Percentiles rank a stretch among this genome's conserved stretches.
Conservation (phyloP, 2,888 invertebrate species). For the Tineola bisselliella region DNA sequence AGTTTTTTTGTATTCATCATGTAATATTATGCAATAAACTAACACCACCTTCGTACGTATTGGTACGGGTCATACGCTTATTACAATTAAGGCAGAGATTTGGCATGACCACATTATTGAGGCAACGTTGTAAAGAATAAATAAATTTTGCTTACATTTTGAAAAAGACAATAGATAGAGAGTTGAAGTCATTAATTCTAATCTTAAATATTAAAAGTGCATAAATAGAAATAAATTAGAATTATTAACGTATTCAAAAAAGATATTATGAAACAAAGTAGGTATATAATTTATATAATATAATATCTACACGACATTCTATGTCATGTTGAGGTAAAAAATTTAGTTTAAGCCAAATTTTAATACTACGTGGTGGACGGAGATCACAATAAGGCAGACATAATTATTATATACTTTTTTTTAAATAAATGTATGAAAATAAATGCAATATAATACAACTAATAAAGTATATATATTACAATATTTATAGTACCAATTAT, state of each 20-base stretch:
- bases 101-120: background rate
- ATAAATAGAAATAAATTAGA: background rate
- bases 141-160: background rate
- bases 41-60: too few relatives aligned
- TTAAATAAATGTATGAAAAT: background rate
- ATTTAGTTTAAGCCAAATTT: background rate
- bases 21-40: too few relatives aligned
- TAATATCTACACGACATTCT: background rate
- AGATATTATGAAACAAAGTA: background rate
- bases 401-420: background rate
- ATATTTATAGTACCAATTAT: background rate
- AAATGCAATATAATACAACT: background rate
- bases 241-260: background rate
- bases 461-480: background rate
- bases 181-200: background rate
- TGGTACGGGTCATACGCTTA: too few relatives aligned
- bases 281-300: background rate
- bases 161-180: background rate
- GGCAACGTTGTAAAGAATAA: background rate
- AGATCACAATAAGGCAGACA: slow-evolving; percentile 45
- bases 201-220: background rate
- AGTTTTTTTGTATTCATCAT: too few relatives aligned
- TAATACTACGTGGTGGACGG: slow-evolving; percentile 4
- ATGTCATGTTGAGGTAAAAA: background rate
- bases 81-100: background rate